These are phyloP conservation scores for Lindbergichthys nudifrons DNA, from an alignment of 2,797 vertebrate genomes.

Conservation along the genomic window DNA sequence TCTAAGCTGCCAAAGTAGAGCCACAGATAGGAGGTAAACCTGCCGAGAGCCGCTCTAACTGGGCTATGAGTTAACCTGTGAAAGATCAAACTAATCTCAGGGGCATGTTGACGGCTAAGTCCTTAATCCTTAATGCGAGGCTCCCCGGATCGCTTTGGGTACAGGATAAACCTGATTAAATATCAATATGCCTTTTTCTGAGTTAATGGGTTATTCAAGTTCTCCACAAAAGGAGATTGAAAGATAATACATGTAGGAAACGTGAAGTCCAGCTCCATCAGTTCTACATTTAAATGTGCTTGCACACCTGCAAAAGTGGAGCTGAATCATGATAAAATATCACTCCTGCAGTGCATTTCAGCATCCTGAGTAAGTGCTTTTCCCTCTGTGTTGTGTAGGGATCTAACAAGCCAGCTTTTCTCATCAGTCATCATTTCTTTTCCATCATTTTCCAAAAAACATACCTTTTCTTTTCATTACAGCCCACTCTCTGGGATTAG, in stretches of 20 bases:
- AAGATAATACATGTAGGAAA: slow-evolving; percentile 30
- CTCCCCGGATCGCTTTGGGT: slow-evolving; percentile 28
- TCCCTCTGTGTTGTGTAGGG: slow-evolving; percentile 50
- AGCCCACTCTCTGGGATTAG: slow-evolving; percentile 69
- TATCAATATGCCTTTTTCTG: slow-evolving; percentile 57
- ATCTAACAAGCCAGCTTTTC: slow-evolving; percentile 52
- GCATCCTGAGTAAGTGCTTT: slow-evolving; percentile 68
- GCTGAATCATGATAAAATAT: slow-evolving; percentile 63
- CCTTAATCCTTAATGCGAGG: slow-evolving; percentile 70
- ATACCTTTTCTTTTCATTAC: slow-evolving; percentile 73
- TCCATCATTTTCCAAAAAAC: slow-evolving; percentile 48
- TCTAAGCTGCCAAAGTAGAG: slow-evolving; percentile 8
- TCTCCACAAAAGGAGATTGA: slow-evolving; percentile 32
- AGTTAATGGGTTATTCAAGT: slow-evolving; percentile 56
- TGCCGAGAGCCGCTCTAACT: slow-evolving; percentile 19
- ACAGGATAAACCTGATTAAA: slow-evolving; percentile 64
- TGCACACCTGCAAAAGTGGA: slow-evolving; percentile 56
- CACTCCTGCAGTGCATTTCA: slow-evolving; percentile 45
- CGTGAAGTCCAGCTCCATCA: slow-evolving; percentile 15
- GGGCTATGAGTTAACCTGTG: slow-evolving; percentile 62
- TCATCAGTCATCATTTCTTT: slow-evolving; percentile 66
- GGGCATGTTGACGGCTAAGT: slow-evolving; percentile 67
- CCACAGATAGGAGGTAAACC: slow-evolving; percentile 24
- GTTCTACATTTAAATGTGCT: slow-evolving; percentile 46
- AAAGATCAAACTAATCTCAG: slow-evolving; percentile 75